Percentiles rank a stretch among this genome's conserved stretches.
Conservation (phyloP, 2,888 invertebrate species). For the Aquatica leii region DNA sequence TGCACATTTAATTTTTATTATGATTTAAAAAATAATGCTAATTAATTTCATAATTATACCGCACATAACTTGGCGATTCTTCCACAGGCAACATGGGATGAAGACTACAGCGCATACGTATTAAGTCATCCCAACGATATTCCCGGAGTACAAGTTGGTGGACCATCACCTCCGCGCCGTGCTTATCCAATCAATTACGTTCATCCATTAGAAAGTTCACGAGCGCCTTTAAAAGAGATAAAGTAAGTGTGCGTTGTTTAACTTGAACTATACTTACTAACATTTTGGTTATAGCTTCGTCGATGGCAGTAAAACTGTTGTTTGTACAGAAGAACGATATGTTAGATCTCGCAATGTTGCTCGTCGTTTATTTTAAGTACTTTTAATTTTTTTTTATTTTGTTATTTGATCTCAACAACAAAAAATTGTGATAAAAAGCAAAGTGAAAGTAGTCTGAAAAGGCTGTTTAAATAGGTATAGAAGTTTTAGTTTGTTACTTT, state of each 20-base stretch:
- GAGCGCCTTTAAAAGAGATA: not conserved
- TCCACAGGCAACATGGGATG: not conserved
- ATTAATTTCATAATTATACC: no score
- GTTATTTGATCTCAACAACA: not conserved
- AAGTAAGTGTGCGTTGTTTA: constrained; percentile 11
- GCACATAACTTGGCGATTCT: no score
- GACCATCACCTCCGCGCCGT: constrained; percentile 12
- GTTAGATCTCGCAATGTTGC: not conserved
- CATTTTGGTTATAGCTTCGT: not conserved
- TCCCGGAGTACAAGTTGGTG: not conserved
- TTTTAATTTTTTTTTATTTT: not conserved
- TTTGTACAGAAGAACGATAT: not conserved
- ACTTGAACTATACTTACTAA: not conserved
- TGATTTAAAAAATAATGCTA: no score
- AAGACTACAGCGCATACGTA: not conserved
- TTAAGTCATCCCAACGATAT: not conserved
- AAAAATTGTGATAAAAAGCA: not conserved
- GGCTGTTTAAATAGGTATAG: not conserved
- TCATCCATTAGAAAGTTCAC: not conserved
- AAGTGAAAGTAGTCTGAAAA: not conserved
- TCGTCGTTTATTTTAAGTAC: not conserved
- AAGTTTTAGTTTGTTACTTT: not conserved
- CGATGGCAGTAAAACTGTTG: not conserved
- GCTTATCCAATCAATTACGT: constrained; percentile 11
- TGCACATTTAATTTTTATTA: no score